phyloP scores from a whole-genome alignment of 1,140 invertebrate species.

The Episyrphus balteatus region DNA sequence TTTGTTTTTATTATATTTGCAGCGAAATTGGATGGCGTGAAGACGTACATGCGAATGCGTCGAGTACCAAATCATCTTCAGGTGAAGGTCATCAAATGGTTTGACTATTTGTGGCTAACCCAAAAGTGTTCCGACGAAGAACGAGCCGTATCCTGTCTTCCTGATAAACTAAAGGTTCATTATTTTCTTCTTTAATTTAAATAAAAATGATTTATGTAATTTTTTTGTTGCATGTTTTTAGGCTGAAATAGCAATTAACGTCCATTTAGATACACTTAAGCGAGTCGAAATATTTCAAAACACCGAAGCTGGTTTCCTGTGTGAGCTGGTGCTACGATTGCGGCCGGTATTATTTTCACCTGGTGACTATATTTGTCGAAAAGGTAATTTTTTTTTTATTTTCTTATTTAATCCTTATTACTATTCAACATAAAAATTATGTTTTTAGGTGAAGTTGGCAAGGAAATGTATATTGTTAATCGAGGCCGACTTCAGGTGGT shows the following conservation, averaged over 20 bases:
- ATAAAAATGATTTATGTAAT: slow-evolving; percentile 12
- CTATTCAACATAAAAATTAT: not conserved
- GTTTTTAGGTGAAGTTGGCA: slow-evolving; percentile 88
- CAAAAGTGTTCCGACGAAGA: slow-evolving; percentile 98
- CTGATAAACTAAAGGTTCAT: slow-evolving; percentile 81
- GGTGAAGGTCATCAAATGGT: slow-evolving; percentile 98
- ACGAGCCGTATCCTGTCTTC: slow-evolving; percentile 85
- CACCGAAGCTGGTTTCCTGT: slow-evolving; percentile 96
- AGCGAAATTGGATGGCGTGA: slow-evolving; percentile 96
- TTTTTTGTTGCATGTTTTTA: slow-evolving; percentile 11
- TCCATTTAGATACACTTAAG: slow-evolving; percentile 94
- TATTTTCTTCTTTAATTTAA: not conserved
- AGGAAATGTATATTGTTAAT: slow-evolving; percentile 99
- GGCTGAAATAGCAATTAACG: slow-evolving; percentile 97
- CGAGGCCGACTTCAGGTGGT: slow-evolving; percentile 92
- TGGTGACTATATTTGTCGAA: slow-evolving; percentile 96
- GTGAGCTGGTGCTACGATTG: slow-evolving; percentile 87
- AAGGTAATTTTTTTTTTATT: slow-evolving; percentile 56
- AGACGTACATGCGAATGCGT: slow-evolving; percentile 96
- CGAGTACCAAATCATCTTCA: slow-evolving; percentile 89
- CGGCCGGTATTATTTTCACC: slow-evolving; percentile 94
- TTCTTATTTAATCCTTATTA: not conserved
- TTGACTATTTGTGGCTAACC: slow-evolving; percentile 97
- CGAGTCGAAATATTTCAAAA: slow-evolving; percentile 98
- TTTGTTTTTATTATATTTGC: slow-evolving; percentile 35